Evolutionary conservation across 2,797 vertebrate species (phyloP).

Genomic region (Gymnopithys bicolor): DNA sequence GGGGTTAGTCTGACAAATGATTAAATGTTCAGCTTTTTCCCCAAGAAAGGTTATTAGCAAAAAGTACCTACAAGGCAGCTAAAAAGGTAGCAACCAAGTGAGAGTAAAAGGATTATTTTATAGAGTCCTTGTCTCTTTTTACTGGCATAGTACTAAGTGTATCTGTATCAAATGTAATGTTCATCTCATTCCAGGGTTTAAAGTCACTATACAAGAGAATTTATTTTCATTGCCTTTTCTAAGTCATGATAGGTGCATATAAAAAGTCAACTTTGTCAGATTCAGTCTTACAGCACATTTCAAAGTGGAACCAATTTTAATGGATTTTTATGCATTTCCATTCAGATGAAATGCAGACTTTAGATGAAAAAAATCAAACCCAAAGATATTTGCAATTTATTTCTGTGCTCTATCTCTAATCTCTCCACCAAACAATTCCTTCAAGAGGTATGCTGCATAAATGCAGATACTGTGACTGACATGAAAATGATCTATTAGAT

Average conservation of each 20-base stretch:
- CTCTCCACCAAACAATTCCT: not conserved
- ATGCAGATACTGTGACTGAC: not conserved
- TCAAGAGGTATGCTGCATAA: not conserved
- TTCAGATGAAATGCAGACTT: not conserved
- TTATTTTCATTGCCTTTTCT: conserved; percentile 45
- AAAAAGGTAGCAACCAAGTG: not conserved
- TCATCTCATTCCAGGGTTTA: conserved; percentile 37
- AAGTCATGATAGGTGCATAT: not conserved
- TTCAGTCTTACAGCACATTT: conserved; percentile 15
- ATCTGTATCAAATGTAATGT: not conserved
- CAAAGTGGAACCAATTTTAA: conserved; percentile 23
- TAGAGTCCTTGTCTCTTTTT: not conserved
- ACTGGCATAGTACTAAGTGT: not conserved
- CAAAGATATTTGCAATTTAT: not conserved
- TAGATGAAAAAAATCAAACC: not conserved
- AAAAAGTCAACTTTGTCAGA: conserved; percentile 10
- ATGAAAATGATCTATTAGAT: not conserved
- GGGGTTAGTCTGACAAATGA: not conserved
- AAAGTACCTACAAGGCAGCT: not conserved
- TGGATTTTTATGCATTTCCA: conserved; percentile 2
- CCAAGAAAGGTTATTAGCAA: not conserved
- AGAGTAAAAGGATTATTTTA: not conserved
- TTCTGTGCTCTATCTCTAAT: not conserved
- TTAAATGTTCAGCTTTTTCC: not conserved
- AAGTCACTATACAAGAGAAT: conserved; percentile 1